Base-by-base conservation (phyloP, 1,140 invertebrate species). In the Macrotrachela quadricornifera region DNA sequence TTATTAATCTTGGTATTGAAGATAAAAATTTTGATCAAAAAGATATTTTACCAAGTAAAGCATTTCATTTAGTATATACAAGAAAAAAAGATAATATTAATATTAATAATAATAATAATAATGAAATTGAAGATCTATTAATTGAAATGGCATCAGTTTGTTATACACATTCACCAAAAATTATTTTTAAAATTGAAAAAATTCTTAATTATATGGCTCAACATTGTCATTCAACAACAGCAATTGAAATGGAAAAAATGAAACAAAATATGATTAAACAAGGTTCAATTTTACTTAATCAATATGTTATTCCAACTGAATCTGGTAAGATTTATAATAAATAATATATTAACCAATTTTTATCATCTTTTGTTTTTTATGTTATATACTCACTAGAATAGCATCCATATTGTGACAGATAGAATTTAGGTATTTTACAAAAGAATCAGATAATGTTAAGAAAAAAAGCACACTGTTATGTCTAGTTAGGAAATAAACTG, bases 141-240 rank as follows among this genome's bases (percentile, higher is more conserved):
- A 70, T 91, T 49, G 75, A 79, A 54, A 80, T 94, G 75, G 87
- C 85, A 0, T 88, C 85, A 40, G 79, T 92, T 39, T 86, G 82
- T 74, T 92, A 92, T 67, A 85, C 83, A 1, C 87, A 94, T 68
- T 86, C 82, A 36, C 80, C 83, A 0, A 75, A 79, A 53, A 78
- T 91, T 61, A 73, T 92, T 14, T 75, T 78, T n/a, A 86, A 92
- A 65, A 68, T 92, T 21, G 68, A 77, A 56, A 74, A 79, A 36
- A 80, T 83, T 59, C 59, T 67, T 10, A 73, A 88, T 49, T 79
- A 80, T 6, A 84, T 84, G 17, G 82, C 92, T 56, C 80, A 80
- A 60, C 78, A 79, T 49, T 86, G 86, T 42, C 87, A 87, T 13
- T 83, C 83, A 0, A 86, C 92, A 68, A 85, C 92, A 76, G 87